Evolutionary conservation across 2,797 vertebrate species (phyloP).

Genomic region (Epinephelus malabaricus): DNA sequence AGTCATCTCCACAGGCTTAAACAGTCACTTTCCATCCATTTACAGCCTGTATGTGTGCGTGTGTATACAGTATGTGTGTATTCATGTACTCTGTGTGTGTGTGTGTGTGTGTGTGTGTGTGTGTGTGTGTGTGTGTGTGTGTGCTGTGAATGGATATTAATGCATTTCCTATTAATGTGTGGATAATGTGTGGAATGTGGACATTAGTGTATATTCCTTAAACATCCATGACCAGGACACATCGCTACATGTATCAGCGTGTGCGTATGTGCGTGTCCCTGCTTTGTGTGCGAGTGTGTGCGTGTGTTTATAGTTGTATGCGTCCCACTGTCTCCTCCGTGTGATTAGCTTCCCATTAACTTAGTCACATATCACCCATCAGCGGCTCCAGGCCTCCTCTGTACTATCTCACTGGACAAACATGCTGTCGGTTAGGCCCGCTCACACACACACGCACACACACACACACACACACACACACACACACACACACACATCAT

Average conservation of each 20-base stretch:
- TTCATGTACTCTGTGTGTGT: constrained; percentile 15
- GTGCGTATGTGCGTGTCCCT: constrained; percentile 15
- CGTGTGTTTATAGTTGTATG: constrained; percentile 71
- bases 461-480: constrained; percentile 33
- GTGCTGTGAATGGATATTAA: constrained; percentile 28
- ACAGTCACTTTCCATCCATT: constrained; percentile 76
- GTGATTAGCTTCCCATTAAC: constrained; percentile 83
- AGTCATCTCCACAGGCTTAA: constrained; percentile 73
- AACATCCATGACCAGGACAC: constrained; percentile 6
- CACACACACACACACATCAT: constrained; percentile 1
- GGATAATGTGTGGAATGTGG: constrained; percentile 44
- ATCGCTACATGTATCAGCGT: constrained; percentile 9
- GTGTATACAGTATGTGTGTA: constrained; percentile 23
- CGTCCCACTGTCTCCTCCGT: constrained; percentile 69
- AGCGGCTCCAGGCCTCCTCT: constrained; percentile 75
- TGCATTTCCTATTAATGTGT: constrained; percentile 43
- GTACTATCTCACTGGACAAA: constrained; percentile 79
- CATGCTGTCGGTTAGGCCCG: constrained; percentile 61
- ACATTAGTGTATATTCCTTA: constrained; percentile 30
- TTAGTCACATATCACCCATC: constrained; percentile 78
- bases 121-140: constrained; percentile 27
- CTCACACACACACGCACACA: constrained; percentile 23
- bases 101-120: not conserved
- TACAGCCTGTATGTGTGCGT: constrained; percentile 45
- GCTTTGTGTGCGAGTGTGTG: constrained; percentile 28